Conservation (phyloP, 2,113 vertebrate genomes). For the Catagonus wagneri region DNA sequence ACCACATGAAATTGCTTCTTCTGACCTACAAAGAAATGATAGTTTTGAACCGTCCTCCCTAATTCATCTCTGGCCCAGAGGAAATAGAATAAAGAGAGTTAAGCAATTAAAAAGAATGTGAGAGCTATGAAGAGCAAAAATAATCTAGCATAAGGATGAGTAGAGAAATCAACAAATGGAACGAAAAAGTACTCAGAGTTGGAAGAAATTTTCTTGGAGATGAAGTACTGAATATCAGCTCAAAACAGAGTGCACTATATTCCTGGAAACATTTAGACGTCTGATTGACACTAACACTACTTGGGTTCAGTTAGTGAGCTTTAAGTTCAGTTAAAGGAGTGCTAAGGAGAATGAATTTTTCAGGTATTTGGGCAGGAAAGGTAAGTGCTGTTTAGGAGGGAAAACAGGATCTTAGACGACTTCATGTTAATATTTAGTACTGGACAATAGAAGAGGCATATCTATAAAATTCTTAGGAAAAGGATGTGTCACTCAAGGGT, state of each 20-base stretch:
- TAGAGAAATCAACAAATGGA: too few species aligned
- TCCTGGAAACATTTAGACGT: neutral
- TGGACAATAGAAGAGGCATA: neutral
- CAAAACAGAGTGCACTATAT: neutral
- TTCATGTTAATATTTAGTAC: neutral
- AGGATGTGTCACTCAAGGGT: neutral
- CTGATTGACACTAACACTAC: neutral
- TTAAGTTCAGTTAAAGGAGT: too few species aligned
- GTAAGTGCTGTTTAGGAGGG: neutral
- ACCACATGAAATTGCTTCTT: neutral
- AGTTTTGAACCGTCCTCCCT: neutral
- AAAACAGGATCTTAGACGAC: neutral
- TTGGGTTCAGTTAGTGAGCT: neutral
- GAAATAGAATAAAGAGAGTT: neutral
- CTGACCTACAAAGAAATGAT: too few species aligned
- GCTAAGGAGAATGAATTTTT: neutral
- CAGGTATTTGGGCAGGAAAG: neutral
- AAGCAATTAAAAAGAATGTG: neutral
- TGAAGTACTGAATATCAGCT: neutral
- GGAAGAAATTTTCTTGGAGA: neutral
- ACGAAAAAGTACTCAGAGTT: neutral
- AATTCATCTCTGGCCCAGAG: neutral
- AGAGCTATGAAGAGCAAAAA: neutral
- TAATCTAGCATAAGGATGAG: rapidly evolving
- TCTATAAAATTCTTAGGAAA: neutral